Conservation (phyloP, 2,113 vertebrate species). For the Hippocampus guttulatus region DNA sequence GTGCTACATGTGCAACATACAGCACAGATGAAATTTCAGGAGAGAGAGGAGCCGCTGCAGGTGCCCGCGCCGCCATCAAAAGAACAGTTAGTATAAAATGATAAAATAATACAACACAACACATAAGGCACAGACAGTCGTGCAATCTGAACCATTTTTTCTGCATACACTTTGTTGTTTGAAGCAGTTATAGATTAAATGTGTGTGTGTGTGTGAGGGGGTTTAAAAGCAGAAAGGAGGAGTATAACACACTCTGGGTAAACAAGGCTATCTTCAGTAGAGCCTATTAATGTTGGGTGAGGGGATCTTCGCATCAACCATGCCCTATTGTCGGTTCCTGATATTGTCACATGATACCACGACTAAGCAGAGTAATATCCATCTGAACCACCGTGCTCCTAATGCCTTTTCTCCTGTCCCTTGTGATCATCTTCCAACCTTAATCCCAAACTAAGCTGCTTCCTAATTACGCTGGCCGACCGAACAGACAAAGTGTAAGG, state of each 20-base stretch:
- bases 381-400: slow-evolving; percentile 62
- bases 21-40: too few relatives aligned
- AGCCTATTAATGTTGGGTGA: slow-evolving; percentile 48
- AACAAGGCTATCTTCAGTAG: slow-evolving; percentile 57
- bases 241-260: slow-evolving; percentile 26
- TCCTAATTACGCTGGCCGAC: slow-evolving; percentile 68
- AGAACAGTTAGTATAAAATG: too few relatives aligned
- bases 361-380: slow-evolving; percentile 65
- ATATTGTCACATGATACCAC: slow-evolving; percentile 63
- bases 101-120: too few relatives aligned
- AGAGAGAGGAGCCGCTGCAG: too few relatives aligned
- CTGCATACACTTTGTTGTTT: too few relatives aligned
- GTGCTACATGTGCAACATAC: too few relatives aligned
- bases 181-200: too few relatives aligned
- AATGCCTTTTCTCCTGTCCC: slow-evolving; percentile 67
- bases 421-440: slow-evolving; percentile 58
- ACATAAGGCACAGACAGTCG: too few relatives aligned
- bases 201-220: slow-evolving; percentile 19
- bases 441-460: slow-evolving; percentile 68
- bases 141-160: too few relatives aligned
- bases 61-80: too few relatives aligned
- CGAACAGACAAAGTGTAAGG: slow-evolving; percentile 45
- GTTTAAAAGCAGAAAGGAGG: slow-evolving; percentile 34
- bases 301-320: slow-evolving; percentile 57
- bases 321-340: slow-evolving; percentile 52